Evolutionary conservation across 2,113 vertebrate genomes (phyloP), one percentile per base, ranked within the genome.

Genomic region (Cyprinus carpio): DNA sequence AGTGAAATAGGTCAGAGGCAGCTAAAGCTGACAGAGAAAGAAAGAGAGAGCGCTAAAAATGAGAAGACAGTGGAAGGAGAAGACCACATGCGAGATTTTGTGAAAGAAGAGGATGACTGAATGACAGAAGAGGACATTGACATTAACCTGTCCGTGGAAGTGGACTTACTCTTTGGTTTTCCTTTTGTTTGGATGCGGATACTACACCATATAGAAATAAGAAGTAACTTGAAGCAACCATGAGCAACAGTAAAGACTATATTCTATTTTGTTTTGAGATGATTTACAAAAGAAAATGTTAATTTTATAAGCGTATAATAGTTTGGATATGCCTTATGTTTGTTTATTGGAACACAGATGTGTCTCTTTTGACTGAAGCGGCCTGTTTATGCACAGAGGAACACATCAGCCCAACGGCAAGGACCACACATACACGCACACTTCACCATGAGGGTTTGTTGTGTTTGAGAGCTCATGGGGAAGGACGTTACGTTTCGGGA

Each of bases 1-100:
- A 89, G 84, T 86, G 92, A 95, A 95, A 84, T 94, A 86, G 94
- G 94, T 95, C 94, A 94, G 84, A 83, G 89, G 85, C 89, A 90
- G 90, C 89, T 93, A 84, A 89, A 90, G 77, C 65, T 65, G 71
- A 75, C 37, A 71, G 20, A 74, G 76, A 56, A 84, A 29, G 65
- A 71, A 37, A 86, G 82, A 34, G 65, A 65, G 46, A 85, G 84
- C 80, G 16, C 20, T 23, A 27, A 37, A 82, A 60, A 81, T 40
- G 51, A n/a, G 77, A 67, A 67, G 31, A 80, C 23, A 54, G 84
- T 25, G 77, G 18, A 27, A 56, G 58, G 2, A 72, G 64, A 31
- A 34, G 82, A 84, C 54, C 64, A 16, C 29, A 46, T 77, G 76
- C 4, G 34, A 78, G 83, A 34, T 49, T 25, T 18, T n/a, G 62